A percentile compares a stretch with the other conserved stretches of the same genome.
Conservation (phyloP, 64 coral and sea anemone genomes). For the Montipora capricornis region DNA sequence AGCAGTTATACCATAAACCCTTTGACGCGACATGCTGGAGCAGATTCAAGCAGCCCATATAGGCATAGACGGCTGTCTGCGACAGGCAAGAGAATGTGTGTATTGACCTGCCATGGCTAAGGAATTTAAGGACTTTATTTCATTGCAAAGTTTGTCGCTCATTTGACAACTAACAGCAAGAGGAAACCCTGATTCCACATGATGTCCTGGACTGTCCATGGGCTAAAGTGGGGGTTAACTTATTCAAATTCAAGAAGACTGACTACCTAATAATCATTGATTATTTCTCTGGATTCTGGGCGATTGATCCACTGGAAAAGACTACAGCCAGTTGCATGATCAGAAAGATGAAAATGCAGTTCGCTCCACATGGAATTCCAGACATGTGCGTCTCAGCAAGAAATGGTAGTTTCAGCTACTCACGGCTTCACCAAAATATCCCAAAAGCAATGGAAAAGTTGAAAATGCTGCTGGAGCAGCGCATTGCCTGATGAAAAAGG, state of each 20-base stretch:
- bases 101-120: neutral
- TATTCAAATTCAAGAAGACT: neutral
- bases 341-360: constrained; percentile 3
- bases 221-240: neutral
- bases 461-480: constrained; percentile 29
- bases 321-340: neutral
- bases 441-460: neutral
- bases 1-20: neutral
- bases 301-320: neutral
- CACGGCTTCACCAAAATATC: neutral
- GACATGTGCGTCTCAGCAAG: neutral
- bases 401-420: neutral
- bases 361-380: neutral
- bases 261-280: neutral
- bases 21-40: neutral
- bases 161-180: neutral
- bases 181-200: neutral
- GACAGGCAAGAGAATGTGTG: neutral
- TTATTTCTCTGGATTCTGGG: constrained; percentile 15
- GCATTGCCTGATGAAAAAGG: neutral
- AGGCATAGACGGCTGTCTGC: too few species aligned
- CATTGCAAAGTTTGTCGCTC: neutral
- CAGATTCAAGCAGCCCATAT: neutral
- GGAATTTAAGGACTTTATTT: neutral
- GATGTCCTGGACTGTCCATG: neutral